Evolutionary conservation across 2,113 vertebrate species (phyloP).

Genomic region (Pteropus alecto): DNA sequence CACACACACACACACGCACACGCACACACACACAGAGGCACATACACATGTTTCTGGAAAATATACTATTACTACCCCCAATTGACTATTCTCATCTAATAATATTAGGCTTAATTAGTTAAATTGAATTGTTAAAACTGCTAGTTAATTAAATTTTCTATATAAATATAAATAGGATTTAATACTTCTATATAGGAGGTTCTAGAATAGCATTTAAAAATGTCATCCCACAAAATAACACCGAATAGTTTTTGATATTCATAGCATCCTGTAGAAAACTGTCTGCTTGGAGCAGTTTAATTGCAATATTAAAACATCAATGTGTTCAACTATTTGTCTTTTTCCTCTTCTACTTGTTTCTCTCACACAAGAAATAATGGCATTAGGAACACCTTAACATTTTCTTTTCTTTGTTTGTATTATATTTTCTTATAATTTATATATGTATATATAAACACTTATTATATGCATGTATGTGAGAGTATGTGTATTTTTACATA

Average conservation of each 20-base stretch:
- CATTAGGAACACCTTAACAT: neutral
- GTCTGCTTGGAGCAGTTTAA: neutral
- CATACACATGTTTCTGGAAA: neutral
- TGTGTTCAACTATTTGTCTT: neutral
- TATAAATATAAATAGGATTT: neutral
- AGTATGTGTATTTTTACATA: neutral
- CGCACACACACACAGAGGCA: rapidly evolving
- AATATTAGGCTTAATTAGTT: neutral
- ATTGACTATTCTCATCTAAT: neutral
- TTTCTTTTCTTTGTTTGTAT: neutral
- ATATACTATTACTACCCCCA: neutral
- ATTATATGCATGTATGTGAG: neutral
- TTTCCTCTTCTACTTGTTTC: neutral
- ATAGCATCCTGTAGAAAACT: neutral
- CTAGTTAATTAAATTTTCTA: neutral
- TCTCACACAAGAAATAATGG: neutral
- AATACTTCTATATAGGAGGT: neutral
- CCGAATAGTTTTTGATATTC: neutral
- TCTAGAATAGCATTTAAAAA: neutral
- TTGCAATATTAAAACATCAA: neutral
- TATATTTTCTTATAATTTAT: neutral
- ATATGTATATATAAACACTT: neutral
- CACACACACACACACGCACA: neutral
- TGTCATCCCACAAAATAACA: neutral
- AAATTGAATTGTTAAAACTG: neutral